Conservation (phyloP, 2,888 invertebrate genomes). For the Synergus laeviventris region DNA sequence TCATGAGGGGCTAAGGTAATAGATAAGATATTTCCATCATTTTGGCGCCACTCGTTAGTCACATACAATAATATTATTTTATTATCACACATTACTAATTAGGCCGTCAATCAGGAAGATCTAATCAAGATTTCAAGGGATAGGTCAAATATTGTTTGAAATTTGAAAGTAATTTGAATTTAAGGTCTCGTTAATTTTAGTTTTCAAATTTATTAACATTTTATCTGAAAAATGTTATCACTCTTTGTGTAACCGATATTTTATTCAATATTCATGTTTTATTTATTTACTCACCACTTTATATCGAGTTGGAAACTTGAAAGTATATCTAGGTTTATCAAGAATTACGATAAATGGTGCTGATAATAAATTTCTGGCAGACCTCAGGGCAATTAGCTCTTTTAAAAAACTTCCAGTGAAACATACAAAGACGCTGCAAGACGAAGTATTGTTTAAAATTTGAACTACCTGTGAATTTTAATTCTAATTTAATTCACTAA, state of each 20-base stretch:
- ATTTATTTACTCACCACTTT: slow-evolving; percentile 60
- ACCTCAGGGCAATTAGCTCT: slow-evolving; percentile 73
- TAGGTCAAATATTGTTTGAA: too few species aligned
- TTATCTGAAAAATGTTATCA: neutral
- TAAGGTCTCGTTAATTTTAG: neutral
- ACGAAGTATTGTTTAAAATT: neutral
- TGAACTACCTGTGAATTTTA: neutral
- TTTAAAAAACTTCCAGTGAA: slow-evolving; percentile 55
- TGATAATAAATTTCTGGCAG: slow-evolving; percentile 78
- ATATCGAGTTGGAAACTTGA: slow-evolving; percentile 80
- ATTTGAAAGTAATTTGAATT: too few species aligned
- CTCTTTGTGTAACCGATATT: neutral
- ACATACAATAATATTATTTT: slow-evolving; percentile 16
- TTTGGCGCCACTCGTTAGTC: slow-evolving; percentile 23
- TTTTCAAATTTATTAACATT: neutral
- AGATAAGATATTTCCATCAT: slow-evolving; percentile 28
- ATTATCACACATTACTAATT: slow-evolving; percentile 3
- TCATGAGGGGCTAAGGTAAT: neutral
- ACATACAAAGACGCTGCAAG: slow-evolving; percentile 55
- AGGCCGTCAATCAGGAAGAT: neutral
- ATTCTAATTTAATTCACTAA: slow-evolving; percentile 13
- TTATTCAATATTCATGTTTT: neutral
- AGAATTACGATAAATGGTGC: slow-evolving; percentile 80
- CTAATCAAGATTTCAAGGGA: slow-evolving; percentile 5
- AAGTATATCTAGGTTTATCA: slow-evolving; percentile 79